Evolutionary conservation across 2,113 vertebrate species (phyloP), one percentile per base, ranked within the genome.

Genomic region (Girardinichthys multiradiatus): DNA sequence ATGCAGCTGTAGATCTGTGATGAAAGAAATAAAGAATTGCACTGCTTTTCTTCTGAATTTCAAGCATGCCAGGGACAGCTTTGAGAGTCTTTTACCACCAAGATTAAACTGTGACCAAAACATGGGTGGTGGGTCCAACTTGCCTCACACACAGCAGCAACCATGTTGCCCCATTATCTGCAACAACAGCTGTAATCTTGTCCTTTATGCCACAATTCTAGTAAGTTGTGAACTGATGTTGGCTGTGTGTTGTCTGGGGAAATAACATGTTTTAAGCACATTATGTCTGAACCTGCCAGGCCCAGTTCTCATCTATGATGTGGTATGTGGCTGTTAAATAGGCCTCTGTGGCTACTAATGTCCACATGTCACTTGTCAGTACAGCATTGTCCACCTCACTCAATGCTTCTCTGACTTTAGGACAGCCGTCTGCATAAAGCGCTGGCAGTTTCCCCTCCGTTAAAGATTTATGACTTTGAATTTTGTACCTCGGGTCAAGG

Each of bases 61-160:
- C 54, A 59, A 75, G 35, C 4, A 82, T 4, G 15, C 79, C 82
- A 59, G 67, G 68, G 30, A 48, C 11, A 74, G 72, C 70, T 9
- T 85, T 85, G 10, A 63, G 21, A 67, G 62, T 89, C 70, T 85
- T 87, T 87, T 12, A 85, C 76, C 1, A 72, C 74, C 13, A 82
- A 75, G 57, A 77, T 89, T 64, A 86, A 27, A 1, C 21, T 86
- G 67, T 86, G 72, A 45, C 72, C 68, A 74, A 86, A 88, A 82
- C 65, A 84, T 45, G 66, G 39, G 6, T 82, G 72, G 37, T 87
- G 84, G 63, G 63, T 31, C 81, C 81, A 80, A 35, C 61, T 71
- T 64, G 71, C 69, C 67, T 74, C 82, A 33, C 17, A 11, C 39
- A 68, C 57, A 66, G 64, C 27, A 59, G 37, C 54, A 67, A 74